Percentiles rank a stretch among this genome's conserved stretches.
Conservation (phyloP, 2,113 vertebrate species). For the Nyctereutes procyonoides region DNA sequence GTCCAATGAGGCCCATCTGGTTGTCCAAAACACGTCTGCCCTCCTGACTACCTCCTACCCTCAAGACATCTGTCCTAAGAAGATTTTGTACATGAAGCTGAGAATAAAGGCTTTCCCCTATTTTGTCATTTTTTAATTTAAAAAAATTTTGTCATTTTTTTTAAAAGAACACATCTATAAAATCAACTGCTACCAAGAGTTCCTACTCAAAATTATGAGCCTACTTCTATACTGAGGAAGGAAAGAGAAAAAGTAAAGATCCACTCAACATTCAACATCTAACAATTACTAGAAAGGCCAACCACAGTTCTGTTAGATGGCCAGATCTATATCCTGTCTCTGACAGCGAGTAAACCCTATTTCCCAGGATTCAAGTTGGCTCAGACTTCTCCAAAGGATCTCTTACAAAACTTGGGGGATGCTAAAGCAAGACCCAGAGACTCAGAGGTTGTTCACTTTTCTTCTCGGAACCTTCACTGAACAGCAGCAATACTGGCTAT, state of each 20-base stretch:
- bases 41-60: neutral
- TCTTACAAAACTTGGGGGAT: neutral
- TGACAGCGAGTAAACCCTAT: neutral
- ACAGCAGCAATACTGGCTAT: neutral
- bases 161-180: neutral
- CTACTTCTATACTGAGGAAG: neutral
- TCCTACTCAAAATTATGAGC: neutral
- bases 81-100: neutral
- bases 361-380: neutral
- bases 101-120: neutral
- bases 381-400: neutral
- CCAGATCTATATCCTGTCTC: neutral
- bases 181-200: neutral
- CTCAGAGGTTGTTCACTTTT: neutral
- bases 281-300: neutral
- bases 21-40: neutral
- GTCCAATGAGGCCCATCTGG: neutral
- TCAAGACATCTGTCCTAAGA: neutral
- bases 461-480: neutral
- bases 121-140: neutral
- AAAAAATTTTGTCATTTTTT: too few species aligned
- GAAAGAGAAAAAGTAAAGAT: slow-evolving; percentile 1
- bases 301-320: too few species aligned
- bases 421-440: neutral
- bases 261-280: neutral